These are phyloP conservation scores for Mormyrops attenuatus DNA, from an alignment of 2,797 vertebrate genomes.

Conservation along the genomic window DNA sequence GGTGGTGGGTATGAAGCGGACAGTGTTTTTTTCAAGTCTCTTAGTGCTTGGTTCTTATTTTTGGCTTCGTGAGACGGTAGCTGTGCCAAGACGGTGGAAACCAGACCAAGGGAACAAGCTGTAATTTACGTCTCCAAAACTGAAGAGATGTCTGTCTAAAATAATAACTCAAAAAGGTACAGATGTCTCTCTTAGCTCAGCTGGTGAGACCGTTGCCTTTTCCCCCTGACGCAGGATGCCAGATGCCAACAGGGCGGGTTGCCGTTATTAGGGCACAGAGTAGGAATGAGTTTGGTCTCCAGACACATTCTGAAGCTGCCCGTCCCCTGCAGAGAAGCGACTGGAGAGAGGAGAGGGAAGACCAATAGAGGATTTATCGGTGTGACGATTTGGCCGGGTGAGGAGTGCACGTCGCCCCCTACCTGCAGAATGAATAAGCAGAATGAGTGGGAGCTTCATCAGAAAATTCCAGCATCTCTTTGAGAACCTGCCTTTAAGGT, in stretches of 20 bases:
- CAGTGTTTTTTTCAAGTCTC: conserved; percentile 42
- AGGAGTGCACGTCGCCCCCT: neutral
- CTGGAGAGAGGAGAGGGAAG: conserved; percentile 19
- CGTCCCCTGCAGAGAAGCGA: conserved; percentile 24
- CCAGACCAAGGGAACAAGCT: conserved; percentile 55
- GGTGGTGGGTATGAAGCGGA: conserved; percentile 48
- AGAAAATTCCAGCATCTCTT: neutral
- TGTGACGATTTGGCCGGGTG: conserved; percentile 4
- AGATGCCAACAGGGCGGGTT: conserved; percentile 27
- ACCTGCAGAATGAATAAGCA: conserved; percentile 10
- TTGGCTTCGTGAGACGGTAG: conserved; percentile 43
- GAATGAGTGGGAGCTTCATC: neutral
- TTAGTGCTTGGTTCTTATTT: conserved; percentile 58
- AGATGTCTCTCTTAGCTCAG: conserved; percentile 42
- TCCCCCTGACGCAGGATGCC: conserved; percentile 33
- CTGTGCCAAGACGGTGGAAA: conserved; percentile 56
- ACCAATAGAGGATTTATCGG: conserved; percentile 22
- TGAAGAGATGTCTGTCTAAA: conserved; percentile 53
- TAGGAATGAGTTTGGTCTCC: conserved; percentile 36
- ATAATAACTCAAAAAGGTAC: conserved; percentile 45
- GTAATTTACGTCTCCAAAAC: conserved; percentile 58
- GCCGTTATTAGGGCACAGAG: conserved; percentile 19
- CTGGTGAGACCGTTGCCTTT: conserved; percentile 42
- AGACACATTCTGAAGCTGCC: conserved; percentile 29
- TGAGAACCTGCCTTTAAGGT: neutral